Base-by-base conservation (phyloP, 2,888 invertebrate genomes). In the Hydroisotoma schaefferi region DNA sequence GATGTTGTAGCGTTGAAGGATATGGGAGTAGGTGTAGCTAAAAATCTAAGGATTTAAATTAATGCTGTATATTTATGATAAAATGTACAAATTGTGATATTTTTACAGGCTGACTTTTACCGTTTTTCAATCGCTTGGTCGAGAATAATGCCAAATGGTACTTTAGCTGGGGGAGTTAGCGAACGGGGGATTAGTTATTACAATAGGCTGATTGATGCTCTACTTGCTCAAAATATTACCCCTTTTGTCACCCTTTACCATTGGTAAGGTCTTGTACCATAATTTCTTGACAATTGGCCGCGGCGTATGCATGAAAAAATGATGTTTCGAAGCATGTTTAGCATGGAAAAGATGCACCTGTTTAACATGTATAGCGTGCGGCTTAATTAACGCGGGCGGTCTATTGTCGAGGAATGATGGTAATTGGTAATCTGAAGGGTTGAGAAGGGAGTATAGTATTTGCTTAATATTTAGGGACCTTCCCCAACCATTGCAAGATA, bases 401-500 rank as follows among this genome's bases (percentile, higher is more conserved):
- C n/a, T n/a, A n/a, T n/a, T n/a, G n/a, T n/a, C n/a, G n/a, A n/a
- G n/a, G n/a, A n/a, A n/a, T n/a, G n/a, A n/a, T n/a, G n/a, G n/a
- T n/a, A n/a, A n/a, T n/a, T n/a, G n/a, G n/a, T n/a, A n/a, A n/a
- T n/a, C n/a, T n/a, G n/a, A n/a, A n/a, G n/a, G n/a, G n/a, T n/a
- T n/a, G n/a, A n/a, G n/a, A n/a, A n/a, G n/a, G n/a, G n/a, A n/a
- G n/a, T n/a, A n/a, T n/a, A n/a, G n/a, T n/a, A n/a, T n/a, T n/a
- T n/a, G n/a, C n/a, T n/a, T n/a, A n/a, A n/a, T n/a, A n/a, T n/a
- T n/a, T n/a, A 54, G 62, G 63, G 63, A 63, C 26, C 77, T 85
- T 55, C 85, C 85, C 0, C 81, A 83, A 71, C 79, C 77, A 46
- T 74, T 8, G 2, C 78, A 82, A 80, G 78, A 83, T 73, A 74